Conservation (phyloP, 1,140 invertebrate species). For the Sarcophaga peregrina region DNA sequence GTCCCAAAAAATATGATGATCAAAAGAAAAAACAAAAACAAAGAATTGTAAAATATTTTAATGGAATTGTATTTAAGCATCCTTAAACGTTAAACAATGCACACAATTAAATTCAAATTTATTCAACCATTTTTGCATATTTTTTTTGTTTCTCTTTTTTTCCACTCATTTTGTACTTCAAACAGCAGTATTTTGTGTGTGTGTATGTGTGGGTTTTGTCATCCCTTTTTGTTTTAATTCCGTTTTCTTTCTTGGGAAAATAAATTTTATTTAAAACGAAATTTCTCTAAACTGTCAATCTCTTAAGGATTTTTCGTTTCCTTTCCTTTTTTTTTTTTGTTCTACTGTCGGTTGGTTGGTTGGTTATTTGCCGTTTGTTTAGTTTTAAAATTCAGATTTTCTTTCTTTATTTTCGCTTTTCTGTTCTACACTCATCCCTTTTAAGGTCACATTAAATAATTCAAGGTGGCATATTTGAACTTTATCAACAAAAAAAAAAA, state of each 20-base stretch:
- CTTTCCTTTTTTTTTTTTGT: too few relatives aligned
- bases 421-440: not conserved
- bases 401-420: too few relatives aligned
- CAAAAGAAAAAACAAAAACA: too few relatives aligned
- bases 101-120: constrained; percentile 13
- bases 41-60: not conserved
- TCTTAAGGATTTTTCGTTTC: not conserved
- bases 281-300: constrained; percentile 10
- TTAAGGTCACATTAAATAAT: constrained; percentile 9
- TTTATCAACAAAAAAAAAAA: not conserved
- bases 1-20: not conserved
- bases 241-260: not conserved
- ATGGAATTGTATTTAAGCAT: not conserved
- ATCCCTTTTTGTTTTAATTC: not conserved
- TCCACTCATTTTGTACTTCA: too few relatives aligned
- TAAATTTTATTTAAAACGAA: not conserved
- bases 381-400: too few relatives aligned
- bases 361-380: too few relatives aligned
- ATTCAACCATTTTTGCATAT: not conserved
- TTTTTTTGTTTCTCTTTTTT: too few relatives aligned
- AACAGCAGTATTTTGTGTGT: too few relatives aligned
- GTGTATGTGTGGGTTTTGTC: not conserved
- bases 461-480: constrained; percentile 23
- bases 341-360: too few relatives aligned
- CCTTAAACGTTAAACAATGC: not conserved